phyloP scores from a whole-genome alignment of 2,888 invertebrate genomes.

The Stratiomys singularior region DNA sequence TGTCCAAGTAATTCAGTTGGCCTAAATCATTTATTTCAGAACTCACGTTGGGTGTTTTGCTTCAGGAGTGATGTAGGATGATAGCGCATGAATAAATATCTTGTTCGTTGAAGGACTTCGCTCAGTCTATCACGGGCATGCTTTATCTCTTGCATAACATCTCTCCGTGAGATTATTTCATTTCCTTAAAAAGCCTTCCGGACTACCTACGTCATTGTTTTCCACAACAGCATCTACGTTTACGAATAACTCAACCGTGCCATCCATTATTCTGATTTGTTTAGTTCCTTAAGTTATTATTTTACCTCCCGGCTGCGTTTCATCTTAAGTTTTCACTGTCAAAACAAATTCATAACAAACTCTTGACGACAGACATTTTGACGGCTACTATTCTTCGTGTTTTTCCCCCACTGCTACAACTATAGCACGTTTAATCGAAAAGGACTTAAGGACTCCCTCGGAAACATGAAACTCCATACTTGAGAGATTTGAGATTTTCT shows the following conservation, averaged over 20 bases:
- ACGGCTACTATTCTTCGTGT: conserved; percentile 29
- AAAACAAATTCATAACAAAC: conserved; percentile 31
- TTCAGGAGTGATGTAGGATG: too few species aligned
- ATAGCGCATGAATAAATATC: too few species aligned
- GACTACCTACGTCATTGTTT: neutral
- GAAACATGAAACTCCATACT: neutral
- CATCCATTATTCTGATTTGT: conserved; percentile 9
- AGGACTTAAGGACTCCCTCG: conserved; percentile 5
- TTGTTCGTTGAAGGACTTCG: too few species aligned
- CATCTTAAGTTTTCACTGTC: conserved; percentile 13
- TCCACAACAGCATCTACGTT: neutral
- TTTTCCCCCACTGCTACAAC: too few species aligned
- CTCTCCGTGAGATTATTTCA: too few species aligned
- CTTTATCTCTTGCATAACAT: too few species aligned
- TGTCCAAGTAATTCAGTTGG: too few species aligned
- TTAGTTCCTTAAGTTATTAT: conserved; percentile 3
- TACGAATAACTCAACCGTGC: neutral
- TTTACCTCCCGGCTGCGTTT: neutral
- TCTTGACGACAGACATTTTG: conserved; percentile 36
- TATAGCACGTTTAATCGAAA: neutral
- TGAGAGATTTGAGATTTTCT: neutral
- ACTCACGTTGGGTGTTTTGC: too few species aligned
- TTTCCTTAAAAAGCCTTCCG: neutral
- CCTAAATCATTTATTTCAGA: too few species aligned
- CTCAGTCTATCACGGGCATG: too few species aligned